Base-by-base conservation (phyloP, 2,888 invertebrate genomes). In the Argyresthia albistria region DNA sequence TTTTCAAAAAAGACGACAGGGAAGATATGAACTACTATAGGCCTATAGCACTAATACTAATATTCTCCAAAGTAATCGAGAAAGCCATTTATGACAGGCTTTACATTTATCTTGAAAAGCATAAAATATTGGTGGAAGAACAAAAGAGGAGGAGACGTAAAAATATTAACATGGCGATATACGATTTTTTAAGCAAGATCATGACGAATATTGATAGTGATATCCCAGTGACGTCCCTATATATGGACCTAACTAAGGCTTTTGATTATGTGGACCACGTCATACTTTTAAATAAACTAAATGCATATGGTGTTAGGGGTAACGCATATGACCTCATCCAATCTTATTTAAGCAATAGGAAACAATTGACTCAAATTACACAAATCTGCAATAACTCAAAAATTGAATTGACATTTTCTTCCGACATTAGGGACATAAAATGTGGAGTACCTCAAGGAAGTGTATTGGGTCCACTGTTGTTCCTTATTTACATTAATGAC, bases 261-360 rank as follows among this genome's bases (percentile, higher is more conserved):
- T 46, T 46, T 46, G 46, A 46, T 25, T 46, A 46, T 46, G 46
- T 46, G 46, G 25, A 46, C 16, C 46, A 46, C 46, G 35, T 6
- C n/a, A 46, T 46, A 8, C 25, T 46, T 8, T 8, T 25, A 10
- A 11, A 9, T 46, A 46, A 46, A 46, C 35, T 46, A 6, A n/a
- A 46, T n/a, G 9, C 8, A 10, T 46, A 46, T n/a, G 46, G 46
- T 16, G 25, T 46, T 9, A 15, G 46, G n/a, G 46, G 46, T 11
- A 46, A 8, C 8, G 25, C 46, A 46, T 16, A n/a, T 16, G 25
- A 46, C 10, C 35, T 46, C 8, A 46, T 46, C 16, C 3, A 46
- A n/a, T 46, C 46, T 16, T 46, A 46, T 25, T 16, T 46, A n/a
- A 46, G 16, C 6, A 46, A 46, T 11, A 46, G 46, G 10, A 25